phyloP scores from a whole-genome alignment of 2,888 invertebrate species.

The Cactoblastis cactorum region DNA sequence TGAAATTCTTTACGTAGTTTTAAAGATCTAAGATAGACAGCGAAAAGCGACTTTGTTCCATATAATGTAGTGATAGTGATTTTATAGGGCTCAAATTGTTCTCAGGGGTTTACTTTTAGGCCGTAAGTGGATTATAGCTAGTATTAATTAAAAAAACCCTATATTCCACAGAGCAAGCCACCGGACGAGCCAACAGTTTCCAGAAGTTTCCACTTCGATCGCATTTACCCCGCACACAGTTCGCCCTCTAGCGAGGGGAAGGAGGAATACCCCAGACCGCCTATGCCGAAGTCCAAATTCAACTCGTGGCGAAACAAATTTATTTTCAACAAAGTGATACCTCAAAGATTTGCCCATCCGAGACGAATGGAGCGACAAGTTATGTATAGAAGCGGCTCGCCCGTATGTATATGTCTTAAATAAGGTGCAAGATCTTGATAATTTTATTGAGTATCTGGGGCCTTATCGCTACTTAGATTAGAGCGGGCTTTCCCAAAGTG shows the following conservation, averaged over 20 bases:
- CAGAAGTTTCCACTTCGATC: conserved; percentile 31
- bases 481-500: no score
- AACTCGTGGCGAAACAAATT: conserved; percentile 13
- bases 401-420: conserved; percentile 34
- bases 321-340: neutral
- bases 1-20: no score
- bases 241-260: conserved; percentile 15
- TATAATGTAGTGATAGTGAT: no score
- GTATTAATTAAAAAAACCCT: neutral
- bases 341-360: conserved; percentile 1
- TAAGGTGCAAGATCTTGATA: neutral
- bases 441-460: no score
- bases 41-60: no score
- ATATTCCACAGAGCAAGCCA: conserved; percentile 24
- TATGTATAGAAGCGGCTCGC: conserved; percentile 22
- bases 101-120: no score
- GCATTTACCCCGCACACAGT: neutral
- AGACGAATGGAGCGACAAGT: conserved; percentile 23
- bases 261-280: conserved; percentile 11
- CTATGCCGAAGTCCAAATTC: conserved; percentile 7
- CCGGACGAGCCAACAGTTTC: conserved; percentile 28
- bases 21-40: no score
- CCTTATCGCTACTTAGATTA: no score
- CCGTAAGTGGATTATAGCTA: no score
- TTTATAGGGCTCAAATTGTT: no score